Percentiles rank a stretch among this genome's conserved stretches.
phyloP scores from a whole-genome alignment of 2,113 vertebrate species.

The Notiomystis cincta region DNA sequence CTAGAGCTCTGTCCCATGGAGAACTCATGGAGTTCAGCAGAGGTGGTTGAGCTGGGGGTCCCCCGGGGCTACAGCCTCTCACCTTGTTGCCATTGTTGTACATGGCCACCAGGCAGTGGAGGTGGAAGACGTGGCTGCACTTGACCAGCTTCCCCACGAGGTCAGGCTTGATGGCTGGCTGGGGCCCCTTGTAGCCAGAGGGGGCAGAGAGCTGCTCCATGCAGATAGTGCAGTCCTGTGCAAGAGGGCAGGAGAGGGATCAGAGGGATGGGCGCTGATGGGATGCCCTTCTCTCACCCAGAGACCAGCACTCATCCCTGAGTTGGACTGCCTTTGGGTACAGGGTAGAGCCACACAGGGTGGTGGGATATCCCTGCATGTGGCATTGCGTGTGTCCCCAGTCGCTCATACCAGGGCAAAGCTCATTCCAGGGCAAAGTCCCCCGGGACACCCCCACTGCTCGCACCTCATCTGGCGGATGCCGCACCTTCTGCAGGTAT shows the following conservation, averaged over 20 bases:
- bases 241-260: background rate
- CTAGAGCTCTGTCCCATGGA: rapidly evolving
- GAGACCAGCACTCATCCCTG: background rate
- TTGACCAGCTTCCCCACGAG: slow-evolving; percentile 85
- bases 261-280: background rate
- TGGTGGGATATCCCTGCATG: rapidly evolving
- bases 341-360: background rate
- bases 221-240: slow-evolving; percentile 92
- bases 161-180: slow-evolving; percentile 77
- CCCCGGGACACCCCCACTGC: rapidly evolving
- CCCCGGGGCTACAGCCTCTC: background rate
- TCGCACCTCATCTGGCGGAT: slow-evolving; percentile 86
- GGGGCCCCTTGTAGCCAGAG: slow-evolving; percentile 89
- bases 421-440: background rate
- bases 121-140: slow-evolving; percentile 89
- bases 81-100: slow-evolving; percentile 95
- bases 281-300: background rate
- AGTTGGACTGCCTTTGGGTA: rapidly evolving
- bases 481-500: slow-evolving; percentile 90
- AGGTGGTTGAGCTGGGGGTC: rapidly evolving
- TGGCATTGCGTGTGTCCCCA: rapidly evolving
- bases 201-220: slow-evolving; percentile 88
- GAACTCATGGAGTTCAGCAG: background rate
- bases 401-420: background rate
- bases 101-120: slow-evolving; percentile 94